Percentiles rank a stretch among this genome's conserved stretches.
Conservation (phyloP, 2,888 invertebrate genomes). For the Agrotis exclamationis region DNA sequence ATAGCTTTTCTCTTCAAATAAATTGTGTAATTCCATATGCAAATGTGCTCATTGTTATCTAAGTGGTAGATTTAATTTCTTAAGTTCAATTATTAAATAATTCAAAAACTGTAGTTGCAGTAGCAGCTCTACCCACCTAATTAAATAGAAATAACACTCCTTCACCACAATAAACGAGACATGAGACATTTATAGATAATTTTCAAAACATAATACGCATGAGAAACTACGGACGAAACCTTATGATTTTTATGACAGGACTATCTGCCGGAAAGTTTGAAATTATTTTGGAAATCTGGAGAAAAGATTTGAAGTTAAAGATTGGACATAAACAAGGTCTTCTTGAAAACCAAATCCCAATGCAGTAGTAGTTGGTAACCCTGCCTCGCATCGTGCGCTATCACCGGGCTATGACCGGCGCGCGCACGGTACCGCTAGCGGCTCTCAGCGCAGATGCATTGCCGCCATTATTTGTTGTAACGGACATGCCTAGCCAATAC, state of each 20-base stretch:
- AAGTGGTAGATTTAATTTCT: background rate
- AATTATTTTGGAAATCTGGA: background rate
- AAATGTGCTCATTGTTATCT: background rate
- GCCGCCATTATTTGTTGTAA: slow-evolving; percentile 56
- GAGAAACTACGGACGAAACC: background rate
- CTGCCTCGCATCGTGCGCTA: slow-evolving; percentile 45
- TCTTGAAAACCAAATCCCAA: background rate
- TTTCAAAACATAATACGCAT: background rate
- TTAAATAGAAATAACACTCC: too few species aligned
- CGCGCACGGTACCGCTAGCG: slow-evolving; percentile 66
- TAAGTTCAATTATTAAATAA: background rate
- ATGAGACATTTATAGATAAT: background rate
- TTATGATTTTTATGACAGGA: background rate
- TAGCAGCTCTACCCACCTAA: too few species aligned
- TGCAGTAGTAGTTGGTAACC: slow-evolving; percentile 26
- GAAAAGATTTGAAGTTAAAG: background rate
- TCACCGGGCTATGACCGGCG: slow-evolving; percentile 58
- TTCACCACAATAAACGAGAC: too few species aligned
- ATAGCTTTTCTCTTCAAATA: background rate
- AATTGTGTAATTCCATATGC: too few species aligned
- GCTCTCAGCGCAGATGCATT: slow-evolving; percentile 55
- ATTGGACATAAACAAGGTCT: background rate
- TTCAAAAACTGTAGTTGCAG: too few species aligned
- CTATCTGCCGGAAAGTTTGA: background rate
- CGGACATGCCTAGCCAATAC: slow-evolving; percentile 39